Evolutionary conservation across 2,113 vertebrate genomes (phyloP), one percentile per base, ranked within the genome.

Genomic region (Entelurus aequoreus): DNA sequence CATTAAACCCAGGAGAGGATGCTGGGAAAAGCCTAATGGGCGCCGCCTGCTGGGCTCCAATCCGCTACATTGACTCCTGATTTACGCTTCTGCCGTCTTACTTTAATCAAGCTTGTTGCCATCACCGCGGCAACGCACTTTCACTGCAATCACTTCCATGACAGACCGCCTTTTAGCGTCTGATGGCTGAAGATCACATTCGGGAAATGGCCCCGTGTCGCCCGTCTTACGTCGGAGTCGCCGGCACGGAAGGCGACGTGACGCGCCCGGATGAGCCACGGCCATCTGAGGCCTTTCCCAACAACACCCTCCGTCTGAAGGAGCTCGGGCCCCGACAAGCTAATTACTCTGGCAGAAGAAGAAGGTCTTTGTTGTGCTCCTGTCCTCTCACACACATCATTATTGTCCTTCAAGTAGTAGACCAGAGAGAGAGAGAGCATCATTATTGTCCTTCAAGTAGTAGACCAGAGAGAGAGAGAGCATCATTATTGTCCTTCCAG

Each of bases 171-270:
- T 91, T 46, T 91, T 76, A 89, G 84, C 80, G 69, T 87, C 84
- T 84, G 91, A 92, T 91, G 84, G 88, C 87, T 80, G 78, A 85
- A 85, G 79, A 88, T 88, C 75, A 75, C 72, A 84, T 90, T 86
- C 85, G 60, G 85, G 87, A 90, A 83, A 78, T 71, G 75, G 72
- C 88, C 80, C 77, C 12, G 63, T 6, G 37, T 71, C 74, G 75
- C 86, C 84, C 80, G 78, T 84, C 79, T 84, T 40, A 57, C 60
- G 63, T 72, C 69, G 58, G 73, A 85, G 61, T 71, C 59, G 54
- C 74, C 48, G 71, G 70, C 69, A 79, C 21, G 77, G 79, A 75
- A 75, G 54, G 69, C 68, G 71, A 73, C 68, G 59, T 52, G 59
- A 60, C 44, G 65, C 52, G 21, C 46, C 63, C 48, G 54, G 38